These are phyloP conservation scores for Sylvilagus floridanus DNA, from an alignment of 2,797 vertebrate genomes.

Conservation along the genomic window DNA sequence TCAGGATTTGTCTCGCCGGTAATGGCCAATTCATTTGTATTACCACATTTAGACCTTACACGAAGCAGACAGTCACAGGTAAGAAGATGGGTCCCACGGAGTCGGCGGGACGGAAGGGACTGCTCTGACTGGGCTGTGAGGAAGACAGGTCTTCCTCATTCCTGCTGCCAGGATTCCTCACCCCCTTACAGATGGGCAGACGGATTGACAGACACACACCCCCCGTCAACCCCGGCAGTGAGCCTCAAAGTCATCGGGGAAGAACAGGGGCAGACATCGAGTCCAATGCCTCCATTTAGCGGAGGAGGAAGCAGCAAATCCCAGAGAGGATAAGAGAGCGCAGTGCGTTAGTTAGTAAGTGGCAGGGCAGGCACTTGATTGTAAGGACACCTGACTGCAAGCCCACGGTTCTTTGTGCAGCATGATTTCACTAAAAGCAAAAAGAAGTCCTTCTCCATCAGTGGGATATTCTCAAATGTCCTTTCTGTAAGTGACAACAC, in stretches of 20 bases:
- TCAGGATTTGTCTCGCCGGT: slow-evolving; percentile 40
- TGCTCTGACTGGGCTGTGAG: not conserved
- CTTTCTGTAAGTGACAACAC: not conserved
- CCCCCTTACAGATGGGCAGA: not conserved
- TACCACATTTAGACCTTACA: slow-evolving; percentile 50
- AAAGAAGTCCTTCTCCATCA: not conserved
- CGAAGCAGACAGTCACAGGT: slow-evolving; percentile 48
- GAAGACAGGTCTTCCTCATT: not conserved
- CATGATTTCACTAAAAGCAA: not conserved
- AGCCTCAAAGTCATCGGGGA: not conserved
- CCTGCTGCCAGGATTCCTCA: not conserved
- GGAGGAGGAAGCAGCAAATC: not conserved
- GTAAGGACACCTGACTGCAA: not conserved
- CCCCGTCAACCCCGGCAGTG: not conserved
- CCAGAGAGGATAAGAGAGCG: not conserved
- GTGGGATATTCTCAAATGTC: not conserved
- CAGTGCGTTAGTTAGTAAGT: too few species aligned
- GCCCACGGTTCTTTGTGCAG: not conserved
- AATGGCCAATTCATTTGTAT: slow-evolving; percentile 75
- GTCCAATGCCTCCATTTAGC: not conserved
- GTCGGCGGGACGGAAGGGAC: not conserved
- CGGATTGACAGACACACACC: not conserved
- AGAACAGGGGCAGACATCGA: not conserved
- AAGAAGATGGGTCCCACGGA: not conserved
- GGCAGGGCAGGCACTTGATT: not conserved